Percentiles rank a stretch among this genome's conserved stretches.
Conservation (phyloP, 2,113 vertebrate genomes). For the Furnarius figulus region DNA sequence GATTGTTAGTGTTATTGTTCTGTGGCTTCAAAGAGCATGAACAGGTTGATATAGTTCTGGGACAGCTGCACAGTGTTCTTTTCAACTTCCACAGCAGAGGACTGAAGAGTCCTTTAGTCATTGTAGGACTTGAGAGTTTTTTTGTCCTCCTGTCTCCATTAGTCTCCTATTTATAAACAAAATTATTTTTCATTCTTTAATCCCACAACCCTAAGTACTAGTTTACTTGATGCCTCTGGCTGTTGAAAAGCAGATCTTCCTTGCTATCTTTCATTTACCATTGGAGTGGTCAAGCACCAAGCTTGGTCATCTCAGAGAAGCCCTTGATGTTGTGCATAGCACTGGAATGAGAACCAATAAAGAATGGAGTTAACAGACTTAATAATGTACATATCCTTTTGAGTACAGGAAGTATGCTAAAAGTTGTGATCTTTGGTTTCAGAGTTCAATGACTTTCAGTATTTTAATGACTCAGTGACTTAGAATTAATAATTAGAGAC, state of each 20-base stretch:
- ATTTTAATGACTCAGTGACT: accelerated
- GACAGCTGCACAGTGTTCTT: not conserved
- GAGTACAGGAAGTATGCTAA: not conserved
- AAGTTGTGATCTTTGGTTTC: not conserved
- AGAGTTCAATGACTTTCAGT: not conserved
- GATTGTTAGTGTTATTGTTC: not conserved
- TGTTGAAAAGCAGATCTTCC: not conserved
- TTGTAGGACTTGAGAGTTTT: not conserved
- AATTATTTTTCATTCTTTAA: not conserved
- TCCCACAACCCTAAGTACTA: not conserved
- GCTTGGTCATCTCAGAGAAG: not conserved
- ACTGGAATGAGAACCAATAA: not conserved
- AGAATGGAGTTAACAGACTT: not conserved
- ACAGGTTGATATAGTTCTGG: not conserved
- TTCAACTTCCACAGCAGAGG: not conserved
- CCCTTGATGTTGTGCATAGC: not conserved
- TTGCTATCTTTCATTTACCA: not conserved
- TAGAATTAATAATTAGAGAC: not conserved
- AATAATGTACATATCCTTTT: not conserved
- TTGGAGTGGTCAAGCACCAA: not conserved
- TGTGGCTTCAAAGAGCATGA: not conserved
- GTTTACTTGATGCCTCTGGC: not conserved
- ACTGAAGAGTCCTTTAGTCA: too few species aligned
- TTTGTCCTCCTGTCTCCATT: not conserved
- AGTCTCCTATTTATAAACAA: not conserved